These are phyloP conservation scores for Cichlasoma orientale DNA, from an alignment of 2,797 vertebrate genomes.

Conservation along the genomic window DNA sequence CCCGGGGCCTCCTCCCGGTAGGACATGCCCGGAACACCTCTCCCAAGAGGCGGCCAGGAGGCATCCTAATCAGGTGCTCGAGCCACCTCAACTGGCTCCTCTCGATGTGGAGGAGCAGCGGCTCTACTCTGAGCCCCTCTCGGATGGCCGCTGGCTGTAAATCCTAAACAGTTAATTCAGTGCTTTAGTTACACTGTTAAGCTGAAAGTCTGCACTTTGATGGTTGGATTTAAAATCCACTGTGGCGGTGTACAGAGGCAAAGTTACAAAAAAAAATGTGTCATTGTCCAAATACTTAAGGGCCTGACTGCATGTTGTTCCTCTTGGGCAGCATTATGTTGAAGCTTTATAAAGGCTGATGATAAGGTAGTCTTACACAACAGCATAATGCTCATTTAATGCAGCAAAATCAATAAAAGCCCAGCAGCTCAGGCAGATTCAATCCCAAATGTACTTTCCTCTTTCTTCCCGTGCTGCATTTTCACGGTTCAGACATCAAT, in stretches of 20 bases:
- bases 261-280: neutral
- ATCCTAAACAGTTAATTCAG: neutral
- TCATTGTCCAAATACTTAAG: neutral
- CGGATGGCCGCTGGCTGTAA: too few relatives aligned
- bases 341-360: neutral
- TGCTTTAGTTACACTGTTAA: neutral
- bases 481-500: conserved; percentile 26
- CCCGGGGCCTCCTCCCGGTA: too few relatives aligned
- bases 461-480: conserved; percentile 11
- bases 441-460: conserved; percentile 2
- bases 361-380: neutral
- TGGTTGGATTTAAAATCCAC: neutral
- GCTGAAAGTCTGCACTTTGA: neutral
- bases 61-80: too few relatives aligned
- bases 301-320: neutral
- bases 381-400: conserved; percentile 6
- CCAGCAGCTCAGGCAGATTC: neutral
- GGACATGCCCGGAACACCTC: too few relatives aligned
- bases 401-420: conserved; percentile 30
- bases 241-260: neutral
- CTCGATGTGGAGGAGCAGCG: too few relatives aligned
- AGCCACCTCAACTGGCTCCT: too few relatives aligned
- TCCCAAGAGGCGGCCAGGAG: too few relatives aligned
- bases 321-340: neutral
- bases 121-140: too few relatives aligned